Base-by-base conservation (phyloP, 1,140 invertebrate species). In the Andricus grossulariae region DNA sequence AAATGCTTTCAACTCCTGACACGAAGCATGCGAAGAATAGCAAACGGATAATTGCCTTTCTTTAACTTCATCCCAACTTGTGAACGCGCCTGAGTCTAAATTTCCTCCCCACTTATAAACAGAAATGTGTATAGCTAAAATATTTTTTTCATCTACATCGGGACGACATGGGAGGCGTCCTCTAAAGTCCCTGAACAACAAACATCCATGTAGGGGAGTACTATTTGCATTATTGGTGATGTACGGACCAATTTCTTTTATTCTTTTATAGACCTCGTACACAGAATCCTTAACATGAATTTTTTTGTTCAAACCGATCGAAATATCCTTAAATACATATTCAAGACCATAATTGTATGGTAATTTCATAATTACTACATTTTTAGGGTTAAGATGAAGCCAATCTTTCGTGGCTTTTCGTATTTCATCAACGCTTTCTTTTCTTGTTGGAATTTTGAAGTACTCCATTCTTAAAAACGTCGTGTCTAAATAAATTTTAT, bases 401-500 rank as follows among this genome's bases (percentile, higher is more conserved):
- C 94, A 95, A 15, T 93, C 82, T 75, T 88, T 84, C 11, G 93
- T 91, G 39, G 93, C 78, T 51, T 86, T 75, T 49, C 91, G 88
- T 51, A 94, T 88, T 75, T 91, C 87, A 0, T 89, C 78, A 0
- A 93, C 80, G 83, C 93, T 93, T 19, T 94, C 91, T 45, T 90
- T 87, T 71, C 95, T 89, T 78, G 88, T 92, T 0, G 95, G 95
- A 77, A 95, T 94, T 57, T 84, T 76, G 2, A 82, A 73, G 80
- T 93, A 94, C 2, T 83, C 52, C 51, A 87, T 73, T 71, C 90
- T 82, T 25, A 94, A 92, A 85, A 96, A 96, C 2, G 95, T 96
- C 16, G 95, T 95, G 84, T 96, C 95, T 10, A 96, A 89, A 85
- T 96, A 95, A 51, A 96, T 84, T 60, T 92, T 92, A 78, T 94